Percentiles rank a stretch among this genome's conserved stretches.
These are phyloP conservation scores for Cryptotermes secundus DNA, from an alignment of 1,140 invertebrate species.

Conservation along the genomic window DNA sequence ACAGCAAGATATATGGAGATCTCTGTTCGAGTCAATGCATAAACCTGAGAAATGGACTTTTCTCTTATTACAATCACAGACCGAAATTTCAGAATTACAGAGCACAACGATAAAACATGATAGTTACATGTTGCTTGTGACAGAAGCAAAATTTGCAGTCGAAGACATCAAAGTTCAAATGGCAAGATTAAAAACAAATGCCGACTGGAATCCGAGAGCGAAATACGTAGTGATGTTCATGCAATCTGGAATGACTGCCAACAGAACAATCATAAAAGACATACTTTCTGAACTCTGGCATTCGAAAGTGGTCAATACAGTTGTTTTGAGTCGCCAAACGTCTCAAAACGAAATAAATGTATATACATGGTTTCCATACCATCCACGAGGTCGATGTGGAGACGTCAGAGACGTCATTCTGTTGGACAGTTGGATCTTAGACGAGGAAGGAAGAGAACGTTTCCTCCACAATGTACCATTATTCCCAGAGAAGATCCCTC, in stretches of 20 bases:
- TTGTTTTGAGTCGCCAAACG: not conserved
- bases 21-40: not conserved
- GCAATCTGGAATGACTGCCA: not conserved
- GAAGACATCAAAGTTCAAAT: not conserved
- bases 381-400: not conserved
- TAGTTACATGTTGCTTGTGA: not conserved
- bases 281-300: not conserved
- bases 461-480: not conserved
- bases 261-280: not conserved
- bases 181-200: not conserved
- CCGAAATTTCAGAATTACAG: not conserved
- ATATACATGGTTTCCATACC: not conserved
- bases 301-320: not conserved
- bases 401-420: not conserved
- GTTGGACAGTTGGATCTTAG: not conserved
- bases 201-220: not conserved
- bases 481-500: not conserved
- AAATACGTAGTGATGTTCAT: not conserved
- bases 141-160: not conserved
- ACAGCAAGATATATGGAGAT: not conserved
- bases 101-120: not conserved
- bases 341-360: not conserved
- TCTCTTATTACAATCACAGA: not conserved
- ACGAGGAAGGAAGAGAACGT: not conserved
- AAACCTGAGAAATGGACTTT: not conserved